Conservation (phyloP, 2,113 vertebrate genomes). For the Ceyx melanurus region DNA sequence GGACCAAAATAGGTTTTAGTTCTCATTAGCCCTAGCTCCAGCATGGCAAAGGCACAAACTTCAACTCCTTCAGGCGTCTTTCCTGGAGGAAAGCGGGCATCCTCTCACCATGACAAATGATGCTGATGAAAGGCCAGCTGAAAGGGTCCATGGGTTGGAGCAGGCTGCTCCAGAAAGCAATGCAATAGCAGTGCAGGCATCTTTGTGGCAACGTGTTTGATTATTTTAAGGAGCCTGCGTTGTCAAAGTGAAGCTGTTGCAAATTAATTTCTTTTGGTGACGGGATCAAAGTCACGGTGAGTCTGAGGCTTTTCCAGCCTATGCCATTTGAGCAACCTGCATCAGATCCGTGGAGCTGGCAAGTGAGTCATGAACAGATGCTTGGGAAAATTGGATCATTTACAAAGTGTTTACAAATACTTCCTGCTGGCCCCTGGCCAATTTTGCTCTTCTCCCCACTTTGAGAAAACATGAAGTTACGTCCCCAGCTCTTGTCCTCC, state of each 20-base stretch:
- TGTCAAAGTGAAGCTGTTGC: background rate
- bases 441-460: constrained; percentile 29
- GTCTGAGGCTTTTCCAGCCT: constrained; percentile 21
- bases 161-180: background rate
- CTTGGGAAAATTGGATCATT: constrained; percentile 65
- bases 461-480: background rate
- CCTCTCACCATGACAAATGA: fast-evolving
- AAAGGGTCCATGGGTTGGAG: background rate
- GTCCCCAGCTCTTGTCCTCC: background rate
- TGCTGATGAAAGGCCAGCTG: background rate
- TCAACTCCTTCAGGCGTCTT: background rate
- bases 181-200: background rate
- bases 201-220: fast-evolving
- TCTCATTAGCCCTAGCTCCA: background rate
- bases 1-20: background rate
- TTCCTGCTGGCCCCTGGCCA: background rate
- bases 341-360: constrained; percentile 8
- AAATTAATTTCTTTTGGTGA: background rate
- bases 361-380: constrained; percentile 52
- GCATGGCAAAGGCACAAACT: background rate
- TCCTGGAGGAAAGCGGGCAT: background rate
- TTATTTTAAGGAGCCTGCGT: background rate
- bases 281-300: background rate
- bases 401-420: constrained; percentile 67
- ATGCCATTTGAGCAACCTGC: background rate